Conservation (phyloP, 2,797 vertebrate species). For the Calcarius lapponicus region DNA sequence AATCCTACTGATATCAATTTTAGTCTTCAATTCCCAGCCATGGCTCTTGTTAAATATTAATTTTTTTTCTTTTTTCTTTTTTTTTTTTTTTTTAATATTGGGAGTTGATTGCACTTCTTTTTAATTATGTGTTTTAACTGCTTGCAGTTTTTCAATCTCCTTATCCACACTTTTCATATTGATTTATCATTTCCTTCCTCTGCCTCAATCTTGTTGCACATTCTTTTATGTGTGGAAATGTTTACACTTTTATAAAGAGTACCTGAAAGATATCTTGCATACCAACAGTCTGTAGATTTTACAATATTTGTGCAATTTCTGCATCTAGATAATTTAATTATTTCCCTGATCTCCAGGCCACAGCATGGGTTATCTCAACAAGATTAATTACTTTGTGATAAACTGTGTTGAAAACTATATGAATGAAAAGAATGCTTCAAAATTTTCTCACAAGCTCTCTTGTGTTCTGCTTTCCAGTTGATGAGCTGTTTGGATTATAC, state of each 20-base stretch:
- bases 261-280: not conserved
- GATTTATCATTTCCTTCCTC: not conserved
- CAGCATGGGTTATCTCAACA: accelerated
- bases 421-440: not conserved
- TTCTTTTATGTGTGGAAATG: not conserved
- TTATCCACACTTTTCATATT: not conserved
- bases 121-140: not conserved
- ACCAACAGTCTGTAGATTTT: not conserved
- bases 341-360: not conserved
- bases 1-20: not conserved
- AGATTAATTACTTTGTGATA: not conserved
- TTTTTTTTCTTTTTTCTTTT: not conserved
- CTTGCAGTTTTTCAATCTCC: not conserved
- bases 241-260: not conserved
- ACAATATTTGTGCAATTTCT: not conserved
- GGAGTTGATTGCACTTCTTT: not conserved
- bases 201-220: not conserved
- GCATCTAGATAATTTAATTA: not conserved
- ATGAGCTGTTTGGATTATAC: not conserved
- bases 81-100: accelerated
- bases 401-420: not conserved
- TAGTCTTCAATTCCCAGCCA: not conserved
- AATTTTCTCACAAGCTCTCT: not conserved
- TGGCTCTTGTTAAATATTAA: not conserved
- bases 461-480: not conserved